Percentiles rank a stretch among this genome's conserved stretches.
These are phyloP conservation scores for Syngnathus typhle DNA, from an alignment of 2,113 vertebrate species.

Conservation along the genomic window DNA sequence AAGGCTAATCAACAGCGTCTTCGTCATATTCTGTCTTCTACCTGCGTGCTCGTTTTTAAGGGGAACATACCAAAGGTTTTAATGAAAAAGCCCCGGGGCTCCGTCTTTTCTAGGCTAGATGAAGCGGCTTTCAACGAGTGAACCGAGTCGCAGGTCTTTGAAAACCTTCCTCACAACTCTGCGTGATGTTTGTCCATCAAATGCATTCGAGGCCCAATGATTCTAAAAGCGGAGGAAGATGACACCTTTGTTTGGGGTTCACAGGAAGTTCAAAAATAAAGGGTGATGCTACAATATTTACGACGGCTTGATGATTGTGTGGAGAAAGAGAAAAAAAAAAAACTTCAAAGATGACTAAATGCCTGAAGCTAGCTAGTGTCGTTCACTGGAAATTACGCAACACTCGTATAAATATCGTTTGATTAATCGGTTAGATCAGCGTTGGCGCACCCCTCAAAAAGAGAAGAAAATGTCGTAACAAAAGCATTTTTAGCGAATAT, in stretches of 20 bases:
- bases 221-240: neutral
- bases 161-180: slow-evolving; percentile 67
- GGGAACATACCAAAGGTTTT: slow-evolving; percentile 54
- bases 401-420: neutral
- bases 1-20: slow-evolving; percentile 48
- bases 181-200: slow-evolving; percentile 65
- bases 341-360: neutral
- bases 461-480: neutral
- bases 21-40: slow-evolving; percentile 43
- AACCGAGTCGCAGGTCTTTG: slow-evolving; percentile 64
- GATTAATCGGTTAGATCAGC: slow-evolving; percentile 1
- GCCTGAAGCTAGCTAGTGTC: neutral
- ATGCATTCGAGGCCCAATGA: slow-evolving; percentile 12
- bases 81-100: slow-evolving; percentile 56
- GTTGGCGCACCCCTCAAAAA: neutral
- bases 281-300: neutral
- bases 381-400: neutral
- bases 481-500: neutral
- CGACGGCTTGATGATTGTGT: neutral
- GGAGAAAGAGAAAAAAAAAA: neutral
- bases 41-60: slow-evolving; percentile 50
- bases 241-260: slow-evolving; percentile 16
- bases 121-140: slow-evolving; percentile 60
- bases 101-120: slow-evolving; percentile 52
- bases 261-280: slow-evolving; percentile 10